Conservation (phyloP, 2,888 invertebrate species). For the Metalampra italica region DNA sequence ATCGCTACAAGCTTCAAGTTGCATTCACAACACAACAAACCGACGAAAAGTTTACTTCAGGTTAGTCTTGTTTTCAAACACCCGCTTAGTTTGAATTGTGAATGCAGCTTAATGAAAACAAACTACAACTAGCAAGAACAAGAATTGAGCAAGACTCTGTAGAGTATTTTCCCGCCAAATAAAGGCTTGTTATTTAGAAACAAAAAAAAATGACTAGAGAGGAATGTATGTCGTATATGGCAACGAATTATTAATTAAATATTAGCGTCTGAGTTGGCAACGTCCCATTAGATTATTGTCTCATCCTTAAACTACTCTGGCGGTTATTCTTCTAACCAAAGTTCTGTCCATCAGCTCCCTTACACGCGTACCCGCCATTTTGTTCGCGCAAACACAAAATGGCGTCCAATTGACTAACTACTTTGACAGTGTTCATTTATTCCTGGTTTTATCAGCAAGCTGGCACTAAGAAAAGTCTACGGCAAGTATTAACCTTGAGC, state of each 20-base stretch:
- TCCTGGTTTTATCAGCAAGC: slow-evolving; percentile 8
- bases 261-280: slow-evolving; percentile 62
- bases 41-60: too few relatives aligned
- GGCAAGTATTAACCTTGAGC: slow-evolving; percentile 40
- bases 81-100: too few relatives aligned
- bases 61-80: too few relatives aligned
- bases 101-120: slow-evolving; percentile 15
- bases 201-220: slow-evolving; percentile 66
- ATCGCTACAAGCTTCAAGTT: slow-evolving; percentile 49
- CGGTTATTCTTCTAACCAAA: slow-evolving; percentile 33
- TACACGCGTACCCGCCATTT: slow-evolving; percentile 10
- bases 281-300: slow-evolving; percentile 66
- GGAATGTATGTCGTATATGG: slow-evolving; percentile 64
- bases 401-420: slow-evolving; percentile 13
- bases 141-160: slow-evolving; percentile 68
- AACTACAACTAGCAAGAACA: slow-evolving; percentile 63
- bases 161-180: slow-evolving; percentile 43
- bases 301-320: slow-evolving; percentile 62
- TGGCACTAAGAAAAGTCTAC: neutral
- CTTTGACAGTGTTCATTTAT: slow-evolving; percentile 6
- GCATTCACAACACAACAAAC: neutral
- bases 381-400: slow-evolving; percentile 11
- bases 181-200: slow-evolving; percentile 18
- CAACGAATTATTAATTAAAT: slow-evolving; percentile 34
- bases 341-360: slow-evolving; percentile 2